Conservation (phyloP, 2,888 invertebrate species). For the Drosophila borborema region DNA sequence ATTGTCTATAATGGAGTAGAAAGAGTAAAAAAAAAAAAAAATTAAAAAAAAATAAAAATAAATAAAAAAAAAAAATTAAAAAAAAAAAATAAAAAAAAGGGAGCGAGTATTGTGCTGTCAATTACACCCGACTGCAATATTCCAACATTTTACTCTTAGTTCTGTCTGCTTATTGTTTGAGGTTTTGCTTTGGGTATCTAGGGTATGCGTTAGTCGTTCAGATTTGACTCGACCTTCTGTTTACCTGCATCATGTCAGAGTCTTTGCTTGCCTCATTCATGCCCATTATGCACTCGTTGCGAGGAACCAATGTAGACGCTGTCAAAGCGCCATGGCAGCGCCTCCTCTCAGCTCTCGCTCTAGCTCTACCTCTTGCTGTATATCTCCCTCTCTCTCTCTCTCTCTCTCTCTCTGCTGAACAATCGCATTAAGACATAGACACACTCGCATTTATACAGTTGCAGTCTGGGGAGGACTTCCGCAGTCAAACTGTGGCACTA, state of each 20-base stretch:
- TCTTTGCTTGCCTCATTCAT: conserved; percentile 48
- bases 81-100: too few relatives aligned
- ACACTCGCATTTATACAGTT: conserved; percentile 19
- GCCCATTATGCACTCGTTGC: conserved; percentile 70
- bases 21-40: too few relatives aligned
- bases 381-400: conserved; percentile 19
- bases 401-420: conserved; percentile 22
- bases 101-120: background rate
- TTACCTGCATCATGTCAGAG: conserved; percentile 65
- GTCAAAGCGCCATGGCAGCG: conserved; percentile 19
- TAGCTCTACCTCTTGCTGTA: conserved; percentile 23
- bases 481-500: conserved; percentile 76
- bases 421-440: conserved; percentile 43
- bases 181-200: background rate
- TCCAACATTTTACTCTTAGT: too few relatives aligned
- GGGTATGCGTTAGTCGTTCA: background rate
- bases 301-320: conserved; percentile 27
- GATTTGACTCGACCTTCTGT: background rate
- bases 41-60: too few relatives aligned
- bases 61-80: too few relatives aligned
- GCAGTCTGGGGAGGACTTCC: conserved; percentile 28
- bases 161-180: background rate
- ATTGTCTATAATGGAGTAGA: too few relatives aligned
- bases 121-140: background rate
- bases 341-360: background rate